Evolutionary conservation across 30 jellyfish, hydroid and myxozoan genomes (phyloP).

Genomic region (Haliclystus octoradiatus): DNA sequence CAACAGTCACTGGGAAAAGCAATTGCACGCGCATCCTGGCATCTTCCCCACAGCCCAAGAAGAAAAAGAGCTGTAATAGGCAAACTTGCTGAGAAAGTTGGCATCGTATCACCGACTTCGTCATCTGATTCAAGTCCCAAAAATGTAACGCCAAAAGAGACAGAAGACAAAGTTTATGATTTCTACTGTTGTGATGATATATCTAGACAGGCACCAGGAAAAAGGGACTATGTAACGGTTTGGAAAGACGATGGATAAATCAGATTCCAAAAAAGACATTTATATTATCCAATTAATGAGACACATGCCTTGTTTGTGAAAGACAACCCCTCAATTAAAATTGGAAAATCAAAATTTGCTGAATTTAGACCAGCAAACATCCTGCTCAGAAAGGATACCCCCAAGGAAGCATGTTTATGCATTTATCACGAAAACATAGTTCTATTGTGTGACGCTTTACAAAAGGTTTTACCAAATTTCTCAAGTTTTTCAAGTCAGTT

Average conservation of each 20-base stretch:
- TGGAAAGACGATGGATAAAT: conserved; percentile 16
- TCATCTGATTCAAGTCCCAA: neutral
- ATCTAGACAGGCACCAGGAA: conserved; percentile 19
- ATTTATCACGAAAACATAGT: conserved; percentile 29
- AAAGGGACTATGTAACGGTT: conserved; percentile 26
- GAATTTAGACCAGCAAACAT: conserved; percentile 11
- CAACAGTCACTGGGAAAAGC: conserved; percentile 8
- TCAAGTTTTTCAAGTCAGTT: conserved; percentile 33
- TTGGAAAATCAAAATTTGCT: conserved; percentile 19
- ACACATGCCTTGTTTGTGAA: neutral
- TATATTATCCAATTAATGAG: conserved; percentile 3
- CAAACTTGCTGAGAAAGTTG: conserved; percentile 9
- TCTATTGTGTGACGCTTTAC: conserved; percentile 35
- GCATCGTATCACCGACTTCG: neutral
- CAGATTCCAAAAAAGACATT: conserved; percentile 10
- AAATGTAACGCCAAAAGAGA: neutral
- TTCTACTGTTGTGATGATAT: conserved; percentile 14
- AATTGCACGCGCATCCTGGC: neutral
- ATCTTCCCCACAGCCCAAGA: conserved; percentile 9
- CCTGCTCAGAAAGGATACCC: conserved; percentile 16
- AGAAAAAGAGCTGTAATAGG: conserved; percentile 5
- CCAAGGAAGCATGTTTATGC: conserved; percentile 29
- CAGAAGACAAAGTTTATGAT: neutral
- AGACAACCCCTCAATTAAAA: conserved; percentile 1
- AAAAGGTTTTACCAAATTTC: conserved; percentile 34